These are phyloP conservation scores for Protonibea diacanthus DNA, from an alignment of 2,797 vertebrate species.

Conservation along the genomic window DNA sequence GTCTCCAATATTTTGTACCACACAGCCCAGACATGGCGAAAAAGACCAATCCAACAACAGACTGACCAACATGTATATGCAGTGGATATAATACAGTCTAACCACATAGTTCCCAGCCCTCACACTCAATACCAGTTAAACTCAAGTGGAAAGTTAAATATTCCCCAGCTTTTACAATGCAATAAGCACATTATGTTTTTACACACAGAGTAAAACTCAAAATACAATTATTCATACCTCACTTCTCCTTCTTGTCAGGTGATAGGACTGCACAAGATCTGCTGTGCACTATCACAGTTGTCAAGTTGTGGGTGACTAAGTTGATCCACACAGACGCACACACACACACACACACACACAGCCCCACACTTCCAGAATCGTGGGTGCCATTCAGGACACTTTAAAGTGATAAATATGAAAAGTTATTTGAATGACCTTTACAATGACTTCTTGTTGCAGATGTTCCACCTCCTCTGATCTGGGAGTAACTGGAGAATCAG, in stretches of 20 bases:
- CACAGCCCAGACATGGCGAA: neutral
- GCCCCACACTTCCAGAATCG: no score
- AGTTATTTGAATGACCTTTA: conserved; percentile 10
- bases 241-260: neutral
- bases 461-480: conserved; percentile 39
- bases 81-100: no score
- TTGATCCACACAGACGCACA: no score
- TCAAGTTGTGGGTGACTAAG: neutral
- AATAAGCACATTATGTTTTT: neutral
- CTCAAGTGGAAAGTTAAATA: neutral
- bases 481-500: conserved; percentile 20
- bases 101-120: no score
- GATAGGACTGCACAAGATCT: neutral
- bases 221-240: no score
- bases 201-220: neutral
- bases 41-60: no score
- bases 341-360: no score
- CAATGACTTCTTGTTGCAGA: conserved; percentile 32
- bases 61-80: no score
- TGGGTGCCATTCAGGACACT: neutral
- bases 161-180: neutral
- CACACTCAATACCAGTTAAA: neutral
- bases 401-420: neutral
- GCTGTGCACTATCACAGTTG: neutral
- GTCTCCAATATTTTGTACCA: no score